phyloP scores from a whole-genome alignment of 2,113 vertebrate genomes.

The Barnardius zonarius region DNA sequence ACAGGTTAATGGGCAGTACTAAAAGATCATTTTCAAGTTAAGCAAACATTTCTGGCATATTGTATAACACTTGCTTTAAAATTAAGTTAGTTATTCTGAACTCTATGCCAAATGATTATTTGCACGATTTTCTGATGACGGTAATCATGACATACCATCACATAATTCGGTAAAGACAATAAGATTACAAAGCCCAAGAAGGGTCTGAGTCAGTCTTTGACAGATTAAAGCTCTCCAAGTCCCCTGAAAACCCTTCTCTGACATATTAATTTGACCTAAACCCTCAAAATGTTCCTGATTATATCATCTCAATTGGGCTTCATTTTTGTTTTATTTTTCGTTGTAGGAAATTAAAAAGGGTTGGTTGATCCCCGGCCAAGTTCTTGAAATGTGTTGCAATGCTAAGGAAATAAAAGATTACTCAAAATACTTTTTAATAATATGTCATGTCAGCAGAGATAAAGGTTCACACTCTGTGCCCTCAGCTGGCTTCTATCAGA shows the following conservation, averaged over 20 bases:
- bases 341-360: slow-evolving; percentile 61
- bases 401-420: slow-evolving; percentile 69
- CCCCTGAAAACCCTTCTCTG: slow-evolving; percentile 21
- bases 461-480: slow-evolving; percentile 33
- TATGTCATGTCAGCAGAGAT: slow-evolving; percentile 70
- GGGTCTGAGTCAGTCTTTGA: slow-evolving; percentile 39
- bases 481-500: slow-evolving; percentile 67
- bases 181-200: slow-evolving; percentile 30
- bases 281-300: slow-evolving; percentile 67
- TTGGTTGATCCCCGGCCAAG: slow-evolving; percentile 55
- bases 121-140: not conserved
- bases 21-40: slow-evolving; percentile 36
- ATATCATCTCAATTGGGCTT: slow-evolving; percentile 55
- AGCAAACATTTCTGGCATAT: slow-evolving; percentile 22
- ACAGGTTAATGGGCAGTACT: not conserved
- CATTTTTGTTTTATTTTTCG: slow-evolving; percentile 62
- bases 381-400: slow-evolving; percentile 64
- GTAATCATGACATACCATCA: not conserved
- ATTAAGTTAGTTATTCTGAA: slow-evolving; percentile 32
- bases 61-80: slow-evolving; percentile 1
- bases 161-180: slow-evolving; percentile 26
- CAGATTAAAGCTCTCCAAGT: slow-evolving; percentile 47
- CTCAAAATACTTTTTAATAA: slow-evolving; percentile 64
- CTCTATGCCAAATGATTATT: not conserved
- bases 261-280: slow-evolving; percentile 59